These are phyloP conservation scores for Pogonomyrmex barbatus DNA, from an alignment of 1,140 invertebrate species.

Conservation along the genomic window DNA sequence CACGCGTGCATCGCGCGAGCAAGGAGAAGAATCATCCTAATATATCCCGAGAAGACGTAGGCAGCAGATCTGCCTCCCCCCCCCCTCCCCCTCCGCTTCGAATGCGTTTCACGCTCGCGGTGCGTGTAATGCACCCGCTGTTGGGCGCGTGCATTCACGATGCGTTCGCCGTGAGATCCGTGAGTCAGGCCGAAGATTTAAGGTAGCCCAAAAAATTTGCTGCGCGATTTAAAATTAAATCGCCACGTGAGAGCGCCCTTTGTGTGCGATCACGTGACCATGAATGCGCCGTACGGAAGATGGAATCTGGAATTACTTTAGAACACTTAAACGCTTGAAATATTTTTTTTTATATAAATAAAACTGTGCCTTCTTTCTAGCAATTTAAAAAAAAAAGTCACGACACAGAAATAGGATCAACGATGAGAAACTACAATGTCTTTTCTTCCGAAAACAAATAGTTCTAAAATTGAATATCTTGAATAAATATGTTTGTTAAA, in stretches of 20 bases:
- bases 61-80: conserved; percentile 63
- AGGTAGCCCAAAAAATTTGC: conserved; percentile 60
- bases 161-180: conserved; percentile 71
- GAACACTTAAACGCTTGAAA: neutral
- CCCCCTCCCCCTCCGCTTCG: conserved; percentile 76
- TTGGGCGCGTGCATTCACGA: conserved; percentile 63
- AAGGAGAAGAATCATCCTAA: conserved; percentile 73
- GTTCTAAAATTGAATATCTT: neutral
- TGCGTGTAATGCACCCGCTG: conserved; percentile 57
- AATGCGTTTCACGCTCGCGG: conserved; percentile 67
- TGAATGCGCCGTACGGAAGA: neutral
- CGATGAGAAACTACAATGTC: neutral
- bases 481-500: conserved; percentile 45
- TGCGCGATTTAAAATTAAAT: conserved; percentile 62
- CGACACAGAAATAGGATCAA: too few species aligned
- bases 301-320: neutral
- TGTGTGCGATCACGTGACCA: neutral
- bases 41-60: conserved; percentile 72
- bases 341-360: neutral
- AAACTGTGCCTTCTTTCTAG: neutral
- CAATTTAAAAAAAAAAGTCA: neutral
- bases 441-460: neutral
- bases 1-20: conserved; percentile 47
- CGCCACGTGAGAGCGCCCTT: conserved; percentile 24
- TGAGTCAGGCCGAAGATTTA: conserved; percentile 44